Base-by-base conservation (phyloP, 2,888 invertebrate genomes). In the Oxytorus armatus region DNA sequence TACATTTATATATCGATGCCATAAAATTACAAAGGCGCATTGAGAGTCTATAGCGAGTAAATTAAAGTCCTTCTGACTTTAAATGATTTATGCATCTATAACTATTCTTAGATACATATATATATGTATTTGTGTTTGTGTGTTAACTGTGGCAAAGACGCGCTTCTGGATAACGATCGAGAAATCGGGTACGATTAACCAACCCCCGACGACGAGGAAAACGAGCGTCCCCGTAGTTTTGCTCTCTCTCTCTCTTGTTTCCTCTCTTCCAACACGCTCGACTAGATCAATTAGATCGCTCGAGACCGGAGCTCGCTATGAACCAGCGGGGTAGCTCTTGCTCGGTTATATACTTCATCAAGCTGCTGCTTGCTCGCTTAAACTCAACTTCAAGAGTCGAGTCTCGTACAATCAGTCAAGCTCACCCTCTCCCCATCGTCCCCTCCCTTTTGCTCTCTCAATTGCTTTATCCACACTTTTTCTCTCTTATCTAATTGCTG, bases 131-230 rank as follows among this genome's bases (percentile, higher is more conserved):
- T 0, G 21, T 3, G 18, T 36, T 36, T 14, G 36, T 25, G 55
- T 59, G 47, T 11, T 21, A 59, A 61, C 29, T 29, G 36, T 65
- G n/a, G 59, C 42, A 51, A 49, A 33, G 25, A 42, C 33, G 51
- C 42, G 57, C 29, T 70, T 78, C 72, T 51, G 69, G 69, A 23
- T 65, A 79, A 76, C 77, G 68, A 81, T 81, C 70, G 80, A 79
- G 80, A 69, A 78, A 83, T 78, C 75, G 79, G 47, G 72, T 57
- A 70, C 78, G 83, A 83, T 83, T 81, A 83, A 82, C 65, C 75
- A 78, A 78, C 66, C 70, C 66, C 74, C 77, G 66, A 47, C 42
- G 49, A 39, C 59, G 49, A 42, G 74, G 49, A 65, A 49, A 57
- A 79, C 74, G 49, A 59, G 59, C 44, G 57, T 49, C 44, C 51